Conservation (phyloP, 2,888 invertebrate species). For the Petrophora chlorosata region DNA sequence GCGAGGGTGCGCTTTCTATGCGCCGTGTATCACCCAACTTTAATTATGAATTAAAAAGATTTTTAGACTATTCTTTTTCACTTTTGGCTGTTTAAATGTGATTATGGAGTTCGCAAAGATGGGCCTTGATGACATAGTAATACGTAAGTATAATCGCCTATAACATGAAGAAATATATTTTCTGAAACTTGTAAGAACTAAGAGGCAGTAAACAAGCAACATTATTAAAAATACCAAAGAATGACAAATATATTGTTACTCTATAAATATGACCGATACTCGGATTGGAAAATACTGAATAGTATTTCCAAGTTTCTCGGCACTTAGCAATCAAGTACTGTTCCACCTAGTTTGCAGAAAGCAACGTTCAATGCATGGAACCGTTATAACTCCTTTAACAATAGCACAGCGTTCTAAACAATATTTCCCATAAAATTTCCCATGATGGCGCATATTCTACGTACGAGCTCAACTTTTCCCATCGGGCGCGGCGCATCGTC, state of each 20-base stretch:
- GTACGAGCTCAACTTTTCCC: slow-evolving; percentile 74
- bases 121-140: too few species aligned
- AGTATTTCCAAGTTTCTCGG: too few species aligned
- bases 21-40: slow-evolving; percentile 56
- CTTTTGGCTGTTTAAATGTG: too few species aligned
- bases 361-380: slow-evolving; percentile 16
- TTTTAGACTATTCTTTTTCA: slow-evolving; percentile 46
- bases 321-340: background rate
- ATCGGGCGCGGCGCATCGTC: slow-evolving; percentile 74
- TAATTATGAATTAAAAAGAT: slow-evolving; percentile 59
- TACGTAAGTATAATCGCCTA: too few species aligned
- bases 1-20: slow-evolving; percentile 54
- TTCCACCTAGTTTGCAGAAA: slow-evolving; percentile 3
- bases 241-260: too few species aligned
- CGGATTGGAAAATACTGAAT: too few species aligned
- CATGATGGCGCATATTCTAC: slow-evolving; percentile 63
- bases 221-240: too few species aligned
- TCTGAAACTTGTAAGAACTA: too few species aligned
- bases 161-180: too few species aligned
- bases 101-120: too few species aligned
- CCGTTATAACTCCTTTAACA: slow-evolving; percentile 34
- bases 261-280: too few species aligned
- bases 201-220: too few species aligned
- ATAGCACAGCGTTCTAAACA: slow-evolving; percentile 32
- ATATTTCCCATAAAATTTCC: slow-evolving; percentile 60